Conservation (phyloP, 2,113 vertebrate genomes). For the Nymphicus hollandicus region DNA sequence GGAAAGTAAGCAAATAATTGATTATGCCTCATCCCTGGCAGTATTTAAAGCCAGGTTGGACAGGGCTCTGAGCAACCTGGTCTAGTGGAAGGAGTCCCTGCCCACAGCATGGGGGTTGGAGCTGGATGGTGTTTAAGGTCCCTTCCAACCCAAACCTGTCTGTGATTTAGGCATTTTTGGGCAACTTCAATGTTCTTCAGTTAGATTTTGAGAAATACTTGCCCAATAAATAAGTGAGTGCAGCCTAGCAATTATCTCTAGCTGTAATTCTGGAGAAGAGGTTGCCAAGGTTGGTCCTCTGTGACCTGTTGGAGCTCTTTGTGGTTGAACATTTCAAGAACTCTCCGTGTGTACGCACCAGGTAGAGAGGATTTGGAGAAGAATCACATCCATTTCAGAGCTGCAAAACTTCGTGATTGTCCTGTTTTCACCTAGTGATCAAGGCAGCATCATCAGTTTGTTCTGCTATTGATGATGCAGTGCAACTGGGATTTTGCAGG, state of each 20-base stretch:
- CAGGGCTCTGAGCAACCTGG: background rate
- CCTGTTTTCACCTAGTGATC: background rate
- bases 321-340: background rate
- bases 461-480: background rate
- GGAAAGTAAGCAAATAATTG: background rate
- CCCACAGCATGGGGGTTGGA: background rate
- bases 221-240: background rate
- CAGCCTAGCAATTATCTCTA: background rate
- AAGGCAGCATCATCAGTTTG: background rate
- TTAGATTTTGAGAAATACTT: background rate
- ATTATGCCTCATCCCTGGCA: background rate
- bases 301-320: background rate
- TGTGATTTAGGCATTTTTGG: background rate
- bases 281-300: accelerated
- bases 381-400: background rate
- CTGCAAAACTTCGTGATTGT: background rate
- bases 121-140: background rate
- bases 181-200: background rate
- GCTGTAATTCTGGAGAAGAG: background rate
- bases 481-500: accelerated
- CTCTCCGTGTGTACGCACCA: accelerated
- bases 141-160: background rate
- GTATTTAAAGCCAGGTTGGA: background rate
- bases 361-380: background rate
- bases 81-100: background rate